Percentiles rank a stretch among this genome's conserved stretches.
These are phyloP conservation scores for Lophura swinhoii DNA, from an alignment of 2,797 vertebrate species.

Conservation along the genomic window DNA sequence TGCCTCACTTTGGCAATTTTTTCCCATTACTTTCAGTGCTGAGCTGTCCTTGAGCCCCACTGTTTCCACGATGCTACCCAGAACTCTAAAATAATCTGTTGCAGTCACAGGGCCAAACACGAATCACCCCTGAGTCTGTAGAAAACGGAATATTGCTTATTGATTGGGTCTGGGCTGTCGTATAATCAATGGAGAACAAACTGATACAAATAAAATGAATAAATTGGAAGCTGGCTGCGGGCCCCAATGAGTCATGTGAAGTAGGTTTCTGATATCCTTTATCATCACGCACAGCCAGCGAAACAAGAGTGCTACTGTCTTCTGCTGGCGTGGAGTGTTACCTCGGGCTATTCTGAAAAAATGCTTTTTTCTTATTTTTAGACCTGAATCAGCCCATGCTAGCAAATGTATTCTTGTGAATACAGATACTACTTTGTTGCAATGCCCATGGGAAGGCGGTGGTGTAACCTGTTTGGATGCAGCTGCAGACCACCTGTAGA, in stretches of 20 bases:
- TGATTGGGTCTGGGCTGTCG: conserved; percentile 74
- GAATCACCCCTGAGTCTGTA: conserved; percentile 67
- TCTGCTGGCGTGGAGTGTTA: conserved; percentile 82
- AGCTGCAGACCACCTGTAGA: conserved; percentile 96
- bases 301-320: conserved; percentile 96
- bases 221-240: conserved; percentile 84
- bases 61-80: conserved; percentile 8
- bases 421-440: conserved; percentile 84
- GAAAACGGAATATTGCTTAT: conserved; percentile 80
- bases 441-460: conserved; percentile 78
- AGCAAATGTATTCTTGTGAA: conserved; percentile 84
- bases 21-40: background rate
- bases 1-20: background rate
- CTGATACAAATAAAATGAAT: conserved; percentile 87
- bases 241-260: conserved; percentile 90
- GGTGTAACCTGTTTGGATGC: conserved; percentile 90
- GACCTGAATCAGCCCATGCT: conserved; percentile 85
- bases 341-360: conserved; percentile 90
- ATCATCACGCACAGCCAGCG: conserved; percentile 82
- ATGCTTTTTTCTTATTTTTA: conserved; percentile 89
- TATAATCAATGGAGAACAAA: conserved; percentile 66
- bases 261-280: conserved; percentile 85
- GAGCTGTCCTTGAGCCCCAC: background rate
- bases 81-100: conserved; percentile 40
- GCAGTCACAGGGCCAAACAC: background rate